A percentile compares a stretch with the other conserved stretches of the same genome.
These are phyloP conservation scores for Fundulus diaphanus DNA, from an alignment of 2,797 vertebrate genomes.

Conservation along the genomic window DNA sequence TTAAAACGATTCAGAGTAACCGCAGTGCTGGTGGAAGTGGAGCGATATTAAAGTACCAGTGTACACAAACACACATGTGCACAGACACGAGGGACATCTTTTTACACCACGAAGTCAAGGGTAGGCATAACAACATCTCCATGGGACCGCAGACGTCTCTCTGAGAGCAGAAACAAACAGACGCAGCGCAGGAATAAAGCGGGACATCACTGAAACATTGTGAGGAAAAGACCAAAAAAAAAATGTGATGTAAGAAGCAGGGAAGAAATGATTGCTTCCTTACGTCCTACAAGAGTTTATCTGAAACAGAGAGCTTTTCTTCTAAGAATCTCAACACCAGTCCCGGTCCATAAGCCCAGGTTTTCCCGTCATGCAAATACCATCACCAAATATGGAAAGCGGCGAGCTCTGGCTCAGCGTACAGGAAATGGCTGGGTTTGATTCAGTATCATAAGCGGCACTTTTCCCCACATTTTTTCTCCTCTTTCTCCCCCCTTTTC, in stretches of 20 bases:
- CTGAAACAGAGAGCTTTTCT: conserved; percentile 69
- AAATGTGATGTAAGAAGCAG: neutral
- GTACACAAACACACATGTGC: conserved; percentile 17
- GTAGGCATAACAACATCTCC: conserved; percentile 64
- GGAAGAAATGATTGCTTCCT: conserved; percentile 21
- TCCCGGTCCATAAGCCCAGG: conserved; percentile 75
- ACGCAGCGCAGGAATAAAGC: conserved; percentile 17
- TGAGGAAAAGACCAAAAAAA: conserved; percentile 7
- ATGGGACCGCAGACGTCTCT: conserved; percentile 49
- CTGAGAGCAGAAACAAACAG: conserved; percentile 36
- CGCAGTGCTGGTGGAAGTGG: neutral
- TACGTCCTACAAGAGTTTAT: conserved; percentile 18
- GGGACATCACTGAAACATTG: conserved; percentile 19
- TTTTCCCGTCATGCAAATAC: conserved; percentile 83
- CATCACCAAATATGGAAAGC: conserved; percentile 86
- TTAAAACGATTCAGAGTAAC: conserved; percentile 1
- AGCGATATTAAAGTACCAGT: conserved; percentile 7
- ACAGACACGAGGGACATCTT: conserved; percentile 40
- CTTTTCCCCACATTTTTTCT: conserved; percentile 66
- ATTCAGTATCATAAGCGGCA: conserved; percentile 81
- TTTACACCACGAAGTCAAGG: conserved; percentile 30
- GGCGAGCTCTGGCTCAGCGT: conserved; percentile 69
- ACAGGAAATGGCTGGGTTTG: conserved; percentile 88
- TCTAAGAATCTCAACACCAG: conserved; percentile 79
- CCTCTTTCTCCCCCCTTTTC: conserved; percentile 54